phyloP scores from a whole-genome alignment of 2,797 vertebrate genomes.

The Melopsittacus undulatus region DNA sequence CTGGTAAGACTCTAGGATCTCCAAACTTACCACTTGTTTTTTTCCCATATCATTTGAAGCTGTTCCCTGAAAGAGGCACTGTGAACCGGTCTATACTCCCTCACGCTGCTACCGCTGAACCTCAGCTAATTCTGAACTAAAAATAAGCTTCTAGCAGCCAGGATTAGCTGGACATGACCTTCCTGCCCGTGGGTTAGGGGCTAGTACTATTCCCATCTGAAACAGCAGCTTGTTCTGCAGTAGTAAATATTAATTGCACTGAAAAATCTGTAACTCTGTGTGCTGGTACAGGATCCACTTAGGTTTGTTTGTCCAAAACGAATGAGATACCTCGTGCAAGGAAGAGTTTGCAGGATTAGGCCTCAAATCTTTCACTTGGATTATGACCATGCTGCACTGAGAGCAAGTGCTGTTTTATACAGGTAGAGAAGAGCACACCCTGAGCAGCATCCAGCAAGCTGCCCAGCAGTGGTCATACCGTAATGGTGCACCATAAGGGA shows the following conservation, averaged over 20 bases:
- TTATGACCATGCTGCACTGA: neutral
- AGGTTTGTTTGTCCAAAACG: neutral
- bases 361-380: neutral
- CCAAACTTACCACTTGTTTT: constrained; percentile 81
- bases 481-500: accelerated
- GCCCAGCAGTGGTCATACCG: neutral
- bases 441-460: neutral
- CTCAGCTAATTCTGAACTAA: constrained; percentile 69
- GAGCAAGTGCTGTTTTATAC: neutral
- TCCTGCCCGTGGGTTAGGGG: neutral
- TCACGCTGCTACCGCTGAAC: constrained; percentile 36
- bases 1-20: neutral
- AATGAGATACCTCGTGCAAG: neutral
- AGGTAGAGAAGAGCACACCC: neutral
- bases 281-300: neutral
- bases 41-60: constrained; percentile 78
- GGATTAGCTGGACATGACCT: constrained; percentile 55
- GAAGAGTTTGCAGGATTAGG: neutral
- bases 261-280: accelerated
- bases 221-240: neutral
- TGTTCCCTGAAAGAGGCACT: constrained; percentile 12
- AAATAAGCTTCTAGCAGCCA: constrained; percentile 64
- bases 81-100: neutral
- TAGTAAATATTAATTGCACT: neutral
- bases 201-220: neutral